Conservation (phyloP, 35 echinoderm and acorn worm genomes). For the Anneissia japonica region DNA sequence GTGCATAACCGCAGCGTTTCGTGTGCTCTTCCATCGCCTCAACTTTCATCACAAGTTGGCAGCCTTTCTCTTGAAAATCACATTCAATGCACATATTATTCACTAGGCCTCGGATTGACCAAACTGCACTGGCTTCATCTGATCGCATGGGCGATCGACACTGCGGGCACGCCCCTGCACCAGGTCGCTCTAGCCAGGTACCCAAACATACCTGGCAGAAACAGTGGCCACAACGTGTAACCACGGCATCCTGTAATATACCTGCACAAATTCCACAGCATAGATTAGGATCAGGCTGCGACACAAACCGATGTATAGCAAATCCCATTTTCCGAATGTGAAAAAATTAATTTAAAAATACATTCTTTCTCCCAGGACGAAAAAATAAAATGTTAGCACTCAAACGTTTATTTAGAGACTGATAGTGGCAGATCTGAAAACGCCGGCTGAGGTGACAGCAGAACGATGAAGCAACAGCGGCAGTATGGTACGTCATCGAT, state of each 20-base stretch:
- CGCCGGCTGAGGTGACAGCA: too few relatives aligned
- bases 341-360: background rate
- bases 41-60: slow-evolving; percentile 43
- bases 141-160: slow-evolving; percentile 52
- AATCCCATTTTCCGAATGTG: slow-evolving; percentile 62
- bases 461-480: background rate
- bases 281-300: slow-evolving; percentile 63
- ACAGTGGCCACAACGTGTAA: slow-evolving; percentile 74
- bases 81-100: slow-evolving; percentile 69
- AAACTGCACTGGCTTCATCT: slow-evolving; percentile 65
- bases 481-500: too few relatives aligned
- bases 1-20: slow-evolving; percentile 60
- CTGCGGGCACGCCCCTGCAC: slow-evolving; percentile 66
- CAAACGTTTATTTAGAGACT: too few relatives aligned
- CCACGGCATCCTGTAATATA: slow-evolving; percentile 66
- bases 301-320: slow-evolving; percentile 56
- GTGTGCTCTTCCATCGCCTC: slow-evolving; percentile 54
- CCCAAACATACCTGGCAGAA: slow-evolving; percentile 76
- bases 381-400: too few relatives aligned
- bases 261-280: slow-evolving; percentile 82
- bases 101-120: slow-evolving; percentile 73
- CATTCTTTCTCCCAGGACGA: too few relatives aligned
- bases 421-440: too few relatives aligned
- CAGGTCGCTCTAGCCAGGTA: slow-evolving; percentile 74
- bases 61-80: slow-evolving; percentile 59